Percentiles rank a stretch among this genome's conserved stretches.
Evolutionary conservation across 2,113 vertebrate genomes (phyloP).

Genomic region (Amblyornis subalaris): DNA sequence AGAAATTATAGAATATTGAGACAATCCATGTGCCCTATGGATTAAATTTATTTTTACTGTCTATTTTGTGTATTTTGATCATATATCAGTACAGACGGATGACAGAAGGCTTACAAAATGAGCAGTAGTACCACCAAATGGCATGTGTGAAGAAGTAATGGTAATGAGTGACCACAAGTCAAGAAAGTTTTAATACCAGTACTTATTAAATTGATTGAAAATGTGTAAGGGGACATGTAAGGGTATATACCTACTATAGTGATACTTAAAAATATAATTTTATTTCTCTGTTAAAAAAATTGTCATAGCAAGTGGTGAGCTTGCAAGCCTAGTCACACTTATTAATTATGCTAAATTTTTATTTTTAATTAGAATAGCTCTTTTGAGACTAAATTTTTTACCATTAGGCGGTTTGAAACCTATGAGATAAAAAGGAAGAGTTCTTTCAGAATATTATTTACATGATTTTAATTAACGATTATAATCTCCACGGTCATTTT

Average conservation of each 20-base stretch:
- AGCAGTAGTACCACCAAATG: not conserved
- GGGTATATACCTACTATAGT: not conserved
- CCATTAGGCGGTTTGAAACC: slow-evolving; percentile 68
- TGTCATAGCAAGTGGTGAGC: slow-evolving; percentile 32
- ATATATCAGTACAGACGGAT: not conserved
- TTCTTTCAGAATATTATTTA: slow-evolving; percentile 78
- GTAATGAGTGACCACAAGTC: not conserved
- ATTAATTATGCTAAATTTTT: slow-evolving; percentile 71
- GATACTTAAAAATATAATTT: slow-evolving; percentile 14
- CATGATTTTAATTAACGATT: slow-evolving; percentile 82
- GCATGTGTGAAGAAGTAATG: not conserved
- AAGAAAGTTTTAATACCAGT: not conserved
- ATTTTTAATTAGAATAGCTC: slow-evolving; percentile 75
- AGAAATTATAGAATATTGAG: not conserved
- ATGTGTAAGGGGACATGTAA: not conserved
- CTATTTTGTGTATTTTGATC: not conserved
- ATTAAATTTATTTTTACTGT: not conserved
- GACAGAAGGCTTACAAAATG: not conserved
- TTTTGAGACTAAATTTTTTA: slow-evolving; percentile 74
- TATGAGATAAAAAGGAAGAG: slow-evolving; percentile 69
- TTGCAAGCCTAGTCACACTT: slow-evolving; percentile 57
- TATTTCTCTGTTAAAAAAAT: slow-evolving; percentile 12
- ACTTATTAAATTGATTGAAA: not conserved
- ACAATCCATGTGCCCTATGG: rapidly evolving
- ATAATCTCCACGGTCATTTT: slow-evolving; percentile 77